A percentile compares a stretch with the other conserved stretches of the same genome.
Conservation (phyloP, 2,888 invertebrate species). For the Pollenia labialis region DNA sequence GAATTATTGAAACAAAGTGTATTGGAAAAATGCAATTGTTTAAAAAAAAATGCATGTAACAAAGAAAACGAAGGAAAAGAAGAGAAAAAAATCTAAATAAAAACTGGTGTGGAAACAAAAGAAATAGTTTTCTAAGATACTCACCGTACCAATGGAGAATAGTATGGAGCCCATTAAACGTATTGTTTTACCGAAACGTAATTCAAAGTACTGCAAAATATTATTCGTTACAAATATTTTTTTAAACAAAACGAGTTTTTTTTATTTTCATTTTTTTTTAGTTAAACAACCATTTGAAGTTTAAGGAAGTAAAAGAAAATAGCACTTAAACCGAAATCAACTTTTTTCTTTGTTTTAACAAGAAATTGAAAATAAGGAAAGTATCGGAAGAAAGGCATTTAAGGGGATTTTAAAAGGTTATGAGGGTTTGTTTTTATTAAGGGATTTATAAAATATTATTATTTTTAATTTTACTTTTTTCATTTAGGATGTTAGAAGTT, state of each 20-base stretch:
- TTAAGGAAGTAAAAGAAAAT: constrained; percentile 1
- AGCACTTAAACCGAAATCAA: constrained; percentile 31
- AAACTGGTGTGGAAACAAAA: not conserved
- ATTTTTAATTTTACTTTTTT: no score
- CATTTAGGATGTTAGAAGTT: no score
- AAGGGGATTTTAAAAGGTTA: no score
- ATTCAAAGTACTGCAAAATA: constrained; percentile 88
- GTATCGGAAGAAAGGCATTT: no score
- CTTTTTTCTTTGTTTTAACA: not conserved
- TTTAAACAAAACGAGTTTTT: not conserved
- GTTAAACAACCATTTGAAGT: not conserved
- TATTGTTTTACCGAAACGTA: constrained; percentile 89
- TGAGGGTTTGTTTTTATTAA: no score
- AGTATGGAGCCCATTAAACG: constrained; percentile 89
- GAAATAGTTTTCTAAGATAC: constrained; percentile 78
- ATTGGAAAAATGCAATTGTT: not conserved
- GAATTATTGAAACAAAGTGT: constrained; percentile 13
- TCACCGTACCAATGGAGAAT: constrained; percentile 89
- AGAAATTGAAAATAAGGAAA: not conserved
- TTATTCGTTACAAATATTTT: constrained; percentile 44
- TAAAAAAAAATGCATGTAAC: not conserved
- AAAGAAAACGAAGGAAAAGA: constrained; percentile 5
- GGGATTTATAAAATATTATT: no score
- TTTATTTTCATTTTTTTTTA: not conserved
- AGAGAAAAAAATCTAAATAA: constrained; percentile 14